Evolutionary conservation across 35 echinoderm and acorn worm species (phyloP).

Genomic region (Hemicentrotus pulcherrimus): DNA sequence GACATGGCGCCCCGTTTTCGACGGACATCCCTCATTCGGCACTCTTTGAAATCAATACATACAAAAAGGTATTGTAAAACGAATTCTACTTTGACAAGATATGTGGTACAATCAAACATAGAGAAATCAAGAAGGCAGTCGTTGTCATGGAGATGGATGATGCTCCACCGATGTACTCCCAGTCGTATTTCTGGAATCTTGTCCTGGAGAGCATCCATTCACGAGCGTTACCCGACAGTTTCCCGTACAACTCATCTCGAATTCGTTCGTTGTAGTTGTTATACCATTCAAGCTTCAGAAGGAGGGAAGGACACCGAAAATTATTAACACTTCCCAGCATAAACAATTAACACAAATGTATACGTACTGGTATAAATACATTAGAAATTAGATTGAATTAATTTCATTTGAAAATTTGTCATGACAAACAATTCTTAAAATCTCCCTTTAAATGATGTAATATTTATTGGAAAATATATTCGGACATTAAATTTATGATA

Average conservation of each 20-base stretch:
- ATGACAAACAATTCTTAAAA: too few relatives aligned
- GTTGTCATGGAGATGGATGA: constrained; percentile 43
- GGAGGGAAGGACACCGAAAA: neutral
- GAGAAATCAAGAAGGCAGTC: neutral
- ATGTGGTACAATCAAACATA: neutral
- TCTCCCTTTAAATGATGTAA: too few relatives aligned
- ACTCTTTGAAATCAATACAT: neutral
- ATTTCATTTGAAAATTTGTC: too few relatives aligned
- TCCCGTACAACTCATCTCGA: neutral
- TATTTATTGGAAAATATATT: too few relatives aligned
- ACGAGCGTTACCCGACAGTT: neutral
- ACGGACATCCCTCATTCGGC: too few relatives aligned
- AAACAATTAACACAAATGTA: too few relatives aligned
- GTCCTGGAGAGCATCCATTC: constrained; percentile 40
- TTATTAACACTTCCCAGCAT: too few relatives aligned
- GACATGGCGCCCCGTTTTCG: too few relatives aligned
- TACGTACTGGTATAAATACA: too few relatives aligned
- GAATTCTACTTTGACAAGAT: neutral
- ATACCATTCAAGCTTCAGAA: constrained; percentile 20
- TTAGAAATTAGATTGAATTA: too few relatives aligned
- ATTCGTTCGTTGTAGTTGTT: constrained; percentile 31
- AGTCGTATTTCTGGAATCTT: constrained; percentile 19
- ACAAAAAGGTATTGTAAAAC: neutral
- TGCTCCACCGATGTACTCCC: constrained; percentile 19
- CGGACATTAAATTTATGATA: too few relatives aligned